Evolutionary conservation across 2,888 invertebrate genomes (phyloP).

Genomic region (Matsumyia berberina): DNA sequence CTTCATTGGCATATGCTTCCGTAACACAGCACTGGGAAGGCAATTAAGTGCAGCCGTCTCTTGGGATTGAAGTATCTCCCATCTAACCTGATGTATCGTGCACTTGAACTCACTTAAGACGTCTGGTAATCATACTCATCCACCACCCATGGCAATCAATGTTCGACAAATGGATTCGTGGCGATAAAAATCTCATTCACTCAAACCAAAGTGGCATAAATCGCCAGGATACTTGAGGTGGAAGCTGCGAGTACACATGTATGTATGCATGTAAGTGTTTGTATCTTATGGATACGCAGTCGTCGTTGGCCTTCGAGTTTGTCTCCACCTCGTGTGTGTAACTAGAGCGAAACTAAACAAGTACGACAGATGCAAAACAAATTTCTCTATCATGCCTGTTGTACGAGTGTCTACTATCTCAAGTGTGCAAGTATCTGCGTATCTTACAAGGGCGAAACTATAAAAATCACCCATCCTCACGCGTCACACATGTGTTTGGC

Average conservation of each 20-base stretch:
- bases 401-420: too few species aligned
- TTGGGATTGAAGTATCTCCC: slow-evolving; percentile 28
- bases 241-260: slow-evolving; percentile 20
- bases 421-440: slow-evolving; percentile 41
- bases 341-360: slow-evolving; percentile 44
- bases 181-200: slow-evolving; percentile 70
- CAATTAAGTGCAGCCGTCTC: slow-evolving; percentile 66
- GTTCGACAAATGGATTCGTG: slow-evolving; percentile 69
- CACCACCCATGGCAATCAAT: slow-evolving; percentile 48
- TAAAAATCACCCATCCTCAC: slow-evolving; percentile 24
- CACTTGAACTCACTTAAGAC: slow-evolving; percentile 69
- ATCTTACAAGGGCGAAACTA: slow-evolving; percentile 19
- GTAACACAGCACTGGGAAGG: slow-evolving; percentile 6
- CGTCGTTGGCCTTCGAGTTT: slow-evolving; percentile 26
- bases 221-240: slow-evolving; percentile 52
- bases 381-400: slow-evolving; percentile 28
- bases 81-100: slow-evolving; percentile 58
- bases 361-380: slow-evolving; percentile 61
- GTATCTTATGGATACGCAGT: slow-evolving; percentile 28
- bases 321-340: slow-evolving; percentile 15
- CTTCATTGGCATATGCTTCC: slow-evolving; percentile 16
- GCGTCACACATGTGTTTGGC: slow-evolving; percentile 68
- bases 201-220: slow-evolving; percentile 64
- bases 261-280: background rate
- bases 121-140: slow-evolving; percentile 46